Conservation (phyloP, 2,113 vertebrate species). For the Podiceps cristatus region DNA sequence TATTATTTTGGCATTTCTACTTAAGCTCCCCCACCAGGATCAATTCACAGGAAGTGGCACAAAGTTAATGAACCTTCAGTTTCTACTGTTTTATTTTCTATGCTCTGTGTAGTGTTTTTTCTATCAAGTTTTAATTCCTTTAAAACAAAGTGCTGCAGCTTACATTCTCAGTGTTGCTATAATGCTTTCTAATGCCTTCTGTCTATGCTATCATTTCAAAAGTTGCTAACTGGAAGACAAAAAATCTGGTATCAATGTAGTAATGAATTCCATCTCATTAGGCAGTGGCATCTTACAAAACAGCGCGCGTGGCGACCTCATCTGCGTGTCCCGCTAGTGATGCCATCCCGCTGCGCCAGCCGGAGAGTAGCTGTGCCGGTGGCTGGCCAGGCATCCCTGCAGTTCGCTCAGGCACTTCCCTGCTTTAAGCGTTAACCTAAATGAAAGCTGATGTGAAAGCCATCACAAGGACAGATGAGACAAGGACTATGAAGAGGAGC, state of each 20-base stretch:
- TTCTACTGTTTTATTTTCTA: not conserved
- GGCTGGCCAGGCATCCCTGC: not conserved
- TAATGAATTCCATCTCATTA: not conserved
- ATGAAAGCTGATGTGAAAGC: not conserved
- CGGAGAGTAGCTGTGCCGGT: not conserved
- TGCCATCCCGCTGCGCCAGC: fast-evolving
- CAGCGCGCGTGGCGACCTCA: fast-evolving
- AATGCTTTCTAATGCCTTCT: not conserved
- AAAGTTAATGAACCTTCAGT: not conserved
- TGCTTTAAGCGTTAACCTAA: not conserved
- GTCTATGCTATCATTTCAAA: not conserved
- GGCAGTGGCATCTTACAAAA: not conserved
- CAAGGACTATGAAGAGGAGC: not conserved
- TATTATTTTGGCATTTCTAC: not conserved
- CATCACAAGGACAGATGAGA: not conserved
- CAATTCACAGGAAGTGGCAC: not conserved
- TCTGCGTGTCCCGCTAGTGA: not conserved
- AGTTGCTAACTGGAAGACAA: not conserved
- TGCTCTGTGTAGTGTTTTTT: not conserved
- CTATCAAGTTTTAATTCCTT: not conserved
- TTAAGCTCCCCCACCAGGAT: not conserved
- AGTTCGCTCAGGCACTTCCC: not conserved
- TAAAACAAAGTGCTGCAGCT: not conserved
- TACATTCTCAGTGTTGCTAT: not conserved
- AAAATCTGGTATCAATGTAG: not conserved